Evolutionary conservation across 1,140 invertebrate species (phyloP).

Genomic region (Ectropis grisescens): DNA sequence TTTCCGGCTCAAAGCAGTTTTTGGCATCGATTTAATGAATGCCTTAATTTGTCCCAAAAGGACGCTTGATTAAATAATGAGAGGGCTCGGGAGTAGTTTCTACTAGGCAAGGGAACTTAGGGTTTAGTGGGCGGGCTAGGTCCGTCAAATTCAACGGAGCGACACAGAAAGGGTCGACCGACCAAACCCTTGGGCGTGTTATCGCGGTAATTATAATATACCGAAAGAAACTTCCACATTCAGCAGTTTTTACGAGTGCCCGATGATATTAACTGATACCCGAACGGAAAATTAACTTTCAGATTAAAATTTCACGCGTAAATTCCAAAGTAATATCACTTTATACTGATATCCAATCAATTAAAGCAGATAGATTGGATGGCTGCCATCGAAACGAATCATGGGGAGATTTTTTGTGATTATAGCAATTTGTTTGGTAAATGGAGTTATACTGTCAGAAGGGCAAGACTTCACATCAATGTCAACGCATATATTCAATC

Average conservation of each 20-base stretch:
- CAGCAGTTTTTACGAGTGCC: conserved; percentile 1
- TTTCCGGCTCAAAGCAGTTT: too few relatives aligned
- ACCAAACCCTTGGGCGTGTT: conserved; percentile 11
- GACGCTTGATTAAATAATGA: too few relatives aligned
- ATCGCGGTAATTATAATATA: conserved; percentile 17
- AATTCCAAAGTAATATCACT: not conserved
- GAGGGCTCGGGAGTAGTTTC: too few relatives aligned
- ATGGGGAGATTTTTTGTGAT: too few relatives aligned
- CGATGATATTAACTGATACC: conserved; percentile 7
- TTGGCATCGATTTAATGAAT: too few relatives aligned
- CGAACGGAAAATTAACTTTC: conserved; percentile 2
- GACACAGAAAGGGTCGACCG: conserved; percentile 19
- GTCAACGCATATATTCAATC: too few relatives aligned
- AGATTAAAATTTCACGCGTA: conserved; percentile 9
- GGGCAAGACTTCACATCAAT: too few relatives aligned
- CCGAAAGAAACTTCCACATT: conserved; percentile 11
- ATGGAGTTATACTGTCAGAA: too few relatives aligned
- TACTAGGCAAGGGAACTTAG: not conserved
- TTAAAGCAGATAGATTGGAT: too few relatives aligned
- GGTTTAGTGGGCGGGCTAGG: conserved; percentile 8
- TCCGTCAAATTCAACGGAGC: conserved; percentile 3
- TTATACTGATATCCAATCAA: not conserved
- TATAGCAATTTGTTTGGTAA: too few relatives aligned
- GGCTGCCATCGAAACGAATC: too few relatives aligned
- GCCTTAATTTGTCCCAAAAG: too few relatives aligned